Conservation (phyloP, 2,888 invertebrate genomes). For the Nomada ferruginata region DNA sequence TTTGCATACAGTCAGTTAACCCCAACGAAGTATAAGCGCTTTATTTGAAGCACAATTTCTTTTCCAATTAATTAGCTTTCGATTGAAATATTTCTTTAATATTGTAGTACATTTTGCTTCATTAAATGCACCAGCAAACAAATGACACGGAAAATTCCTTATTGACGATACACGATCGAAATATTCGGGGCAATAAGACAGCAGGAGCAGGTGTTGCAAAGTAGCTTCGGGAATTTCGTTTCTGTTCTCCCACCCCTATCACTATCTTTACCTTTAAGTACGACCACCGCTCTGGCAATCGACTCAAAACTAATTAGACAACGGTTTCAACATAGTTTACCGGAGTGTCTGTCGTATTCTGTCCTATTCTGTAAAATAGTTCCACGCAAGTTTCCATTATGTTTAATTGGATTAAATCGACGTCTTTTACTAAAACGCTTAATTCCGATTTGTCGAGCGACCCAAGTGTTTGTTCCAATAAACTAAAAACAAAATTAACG, state of each 20-base stretch:
- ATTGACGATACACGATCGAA: neutral
- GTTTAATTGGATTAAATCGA: constrained; percentile 22
- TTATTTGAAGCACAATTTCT: too few relatives aligned
- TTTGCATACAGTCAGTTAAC: too few relatives aligned
- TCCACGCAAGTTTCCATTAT: neutral
- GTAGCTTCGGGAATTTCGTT: neutral
- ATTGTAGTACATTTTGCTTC: too few relatives aligned
- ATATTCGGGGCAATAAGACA: neutral
- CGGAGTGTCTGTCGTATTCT: neutral
- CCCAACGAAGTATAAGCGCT: too few relatives aligned
- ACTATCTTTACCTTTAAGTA: constrained; percentile 13
- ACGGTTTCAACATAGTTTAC: neutral
- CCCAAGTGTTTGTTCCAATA: neutral
- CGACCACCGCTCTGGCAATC: neutral
- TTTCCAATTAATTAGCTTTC: too few relatives aligned
- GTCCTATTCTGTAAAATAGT: neutral
- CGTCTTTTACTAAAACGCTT: neutral
- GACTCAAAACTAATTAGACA: constrained; percentile 28
- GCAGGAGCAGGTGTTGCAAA: constrained; percentile 5
- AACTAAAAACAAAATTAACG: neutral
- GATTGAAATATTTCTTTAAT: too few relatives aligned
- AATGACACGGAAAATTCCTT: too few relatives aligned
- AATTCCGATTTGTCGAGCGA: neutral
- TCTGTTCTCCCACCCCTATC: neutral
- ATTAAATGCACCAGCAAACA: too few relatives aligned